These are phyloP conservation scores for Myathropa florea DNA, from an alignment of 2,888 invertebrate species.

Conservation along the genomic window DNA sequence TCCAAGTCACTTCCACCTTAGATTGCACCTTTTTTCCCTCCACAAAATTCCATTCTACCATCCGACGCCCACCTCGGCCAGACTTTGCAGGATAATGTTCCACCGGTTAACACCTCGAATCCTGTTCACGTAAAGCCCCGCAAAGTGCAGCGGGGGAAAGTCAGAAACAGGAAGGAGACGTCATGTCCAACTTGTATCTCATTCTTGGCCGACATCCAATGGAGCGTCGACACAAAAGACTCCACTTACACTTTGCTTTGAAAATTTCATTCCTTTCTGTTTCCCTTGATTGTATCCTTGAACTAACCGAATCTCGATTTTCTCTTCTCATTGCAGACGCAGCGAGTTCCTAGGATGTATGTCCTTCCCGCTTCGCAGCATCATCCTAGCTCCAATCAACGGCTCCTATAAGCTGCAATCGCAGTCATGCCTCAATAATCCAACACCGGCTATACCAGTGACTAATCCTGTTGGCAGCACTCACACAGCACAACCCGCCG, in stretches of 20 bases:
- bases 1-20: background rate
- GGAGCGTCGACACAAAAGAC: background rate
- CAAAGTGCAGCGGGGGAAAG: too few species aligned
- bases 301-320: constrained; percentile 5
- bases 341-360: constrained; percentile 97
- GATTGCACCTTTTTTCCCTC: background rate
- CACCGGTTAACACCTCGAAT: constrained; percentile 13
- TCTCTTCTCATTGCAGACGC: constrained; percentile 87
- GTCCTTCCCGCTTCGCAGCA: constrained; percentile 93
- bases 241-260: too few species aligned
- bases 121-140: background rate
- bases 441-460: constrained; percentile 73
- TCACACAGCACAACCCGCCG: constrained; percentile 19
- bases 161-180: constrained; percentile 1
- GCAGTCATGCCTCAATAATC: constrained; percentile 84
- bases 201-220: constrained; percentile 16
- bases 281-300: background rate
- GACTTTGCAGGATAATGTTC: background rate
- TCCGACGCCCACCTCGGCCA: background rate
- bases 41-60: background rate
- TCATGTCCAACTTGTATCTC: constrained; percentile 26
- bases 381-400: constrained; percentile 85
- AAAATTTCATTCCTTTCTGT: background rate
- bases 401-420: constrained; percentile 89
- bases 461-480: constrained; percentile 56